phyloP scores from a whole-genome alignment of 2,113 vertebrate species.

The Gorsachius goisagi region DNA sequence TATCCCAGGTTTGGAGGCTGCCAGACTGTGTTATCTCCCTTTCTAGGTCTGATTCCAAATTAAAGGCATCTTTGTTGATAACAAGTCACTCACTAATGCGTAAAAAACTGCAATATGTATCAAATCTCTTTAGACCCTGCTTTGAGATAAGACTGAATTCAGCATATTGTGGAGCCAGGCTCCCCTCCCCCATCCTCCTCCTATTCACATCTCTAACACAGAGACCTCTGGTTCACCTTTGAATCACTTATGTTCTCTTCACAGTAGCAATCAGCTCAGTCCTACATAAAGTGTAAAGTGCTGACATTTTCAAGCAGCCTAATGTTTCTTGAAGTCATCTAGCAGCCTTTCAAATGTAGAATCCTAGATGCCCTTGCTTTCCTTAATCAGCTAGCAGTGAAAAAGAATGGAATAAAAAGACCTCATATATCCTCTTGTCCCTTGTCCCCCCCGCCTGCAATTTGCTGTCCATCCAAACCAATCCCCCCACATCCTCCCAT shows the following conservation, averaged over 20 bases:
- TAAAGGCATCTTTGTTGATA: not conserved
- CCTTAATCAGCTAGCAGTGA: slow-evolving; percentile 37
- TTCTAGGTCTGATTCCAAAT: not conserved
- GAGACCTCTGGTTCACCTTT: slow-evolving; percentile 66
- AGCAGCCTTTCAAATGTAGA: slow-evolving; percentile 65
- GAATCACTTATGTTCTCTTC: slow-evolving; percentile 67
- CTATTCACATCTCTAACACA: not conserved
- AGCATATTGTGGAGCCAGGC: not conserved
- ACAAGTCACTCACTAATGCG: not conserved
- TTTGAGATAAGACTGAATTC: not conserved
- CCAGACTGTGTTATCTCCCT: not conserved
- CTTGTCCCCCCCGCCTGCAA: not conserved
- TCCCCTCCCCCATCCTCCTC: slow-evolving; percentile 32
- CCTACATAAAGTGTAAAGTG: slow-evolving; percentile 63
- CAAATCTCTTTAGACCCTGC: not conserved
- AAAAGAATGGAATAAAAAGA: slow-evolving; percentile 16
- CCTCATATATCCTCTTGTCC: not conserved
- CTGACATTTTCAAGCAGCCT: slow-evolving; percentile 66
- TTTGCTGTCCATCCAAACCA: not conserved
- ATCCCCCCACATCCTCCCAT: not conserved
- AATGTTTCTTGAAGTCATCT: slow-evolving; percentile 64
- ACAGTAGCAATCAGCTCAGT: slow-evolving; percentile 59
- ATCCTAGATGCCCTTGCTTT: slow-evolving; percentile 58
- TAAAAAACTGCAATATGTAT: not conserved
- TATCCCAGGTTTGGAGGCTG: not conserved